These are phyloP conservation scores for Mirza zaza DNA, from an alignment of 2,113 vertebrate species.

Conservation along the genomic window DNA sequence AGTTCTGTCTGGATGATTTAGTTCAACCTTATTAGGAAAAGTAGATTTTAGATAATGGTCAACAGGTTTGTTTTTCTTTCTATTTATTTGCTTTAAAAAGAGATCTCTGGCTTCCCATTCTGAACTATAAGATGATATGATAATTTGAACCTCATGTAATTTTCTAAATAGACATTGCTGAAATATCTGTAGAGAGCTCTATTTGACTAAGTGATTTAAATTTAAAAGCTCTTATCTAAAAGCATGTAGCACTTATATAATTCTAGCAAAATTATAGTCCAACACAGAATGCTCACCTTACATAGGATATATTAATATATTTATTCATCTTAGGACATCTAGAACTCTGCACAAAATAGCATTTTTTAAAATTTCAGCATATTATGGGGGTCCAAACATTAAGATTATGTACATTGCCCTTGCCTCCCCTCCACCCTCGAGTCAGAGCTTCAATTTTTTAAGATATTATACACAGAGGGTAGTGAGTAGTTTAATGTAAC, in stretches of 20 bases:
- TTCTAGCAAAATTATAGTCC: background rate
- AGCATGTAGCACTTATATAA: background rate
- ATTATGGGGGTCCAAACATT: too few species aligned
- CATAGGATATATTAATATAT: background rate
- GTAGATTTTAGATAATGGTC: background rate
- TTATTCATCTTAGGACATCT: background rate
- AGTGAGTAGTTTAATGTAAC: background rate
- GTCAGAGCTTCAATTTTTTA: background rate
- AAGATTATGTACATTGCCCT: too few species aligned
- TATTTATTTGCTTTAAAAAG: slow-evolving; percentile 9
- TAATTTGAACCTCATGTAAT: background rate
- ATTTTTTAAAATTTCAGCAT: background rate
- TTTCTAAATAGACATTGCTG: slow-evolving; percentile 26
- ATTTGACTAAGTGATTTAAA: slow-evolving; percentile 8
- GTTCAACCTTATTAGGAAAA: background rate
- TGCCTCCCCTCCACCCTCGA: too few species aligned
- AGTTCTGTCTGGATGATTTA: background rate
- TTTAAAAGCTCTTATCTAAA: background rate
- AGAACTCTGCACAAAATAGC: background rate
- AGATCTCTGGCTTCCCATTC: background rate
- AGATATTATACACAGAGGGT: background rate
- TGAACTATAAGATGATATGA: background rate
- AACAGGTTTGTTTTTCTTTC: background rate
- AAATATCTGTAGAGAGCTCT: background rate
- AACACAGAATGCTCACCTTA: background rate